Evolutionary conservation across 2,113 vertebrate species (phyloP).

Genomic region (Myxocyprinus asiaticus): DNA sequence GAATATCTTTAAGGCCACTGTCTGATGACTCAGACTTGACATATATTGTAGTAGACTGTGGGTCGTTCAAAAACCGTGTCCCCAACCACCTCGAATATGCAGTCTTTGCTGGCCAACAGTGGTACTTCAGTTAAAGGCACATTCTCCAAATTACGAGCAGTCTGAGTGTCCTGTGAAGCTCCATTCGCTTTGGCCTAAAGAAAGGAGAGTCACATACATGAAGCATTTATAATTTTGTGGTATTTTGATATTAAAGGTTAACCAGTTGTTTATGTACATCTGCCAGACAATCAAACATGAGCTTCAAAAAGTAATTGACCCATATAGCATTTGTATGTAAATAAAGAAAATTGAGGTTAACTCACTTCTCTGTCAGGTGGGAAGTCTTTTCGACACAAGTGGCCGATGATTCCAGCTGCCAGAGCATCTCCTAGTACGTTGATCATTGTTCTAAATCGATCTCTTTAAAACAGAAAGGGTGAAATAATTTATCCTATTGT

Average conservation of each 20-base stretch:
- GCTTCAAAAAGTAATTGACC: background rate
- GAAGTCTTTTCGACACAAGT: conserved; percentile 82
- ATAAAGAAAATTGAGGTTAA: background rate
- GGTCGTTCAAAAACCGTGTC: conserved; percentile 63
- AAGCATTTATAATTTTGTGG: no score
- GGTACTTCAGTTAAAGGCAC: conserved; percentile 70
- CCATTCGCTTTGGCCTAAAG: conserved; percentile 60
- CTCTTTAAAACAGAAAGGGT: conserved; percentile 62
- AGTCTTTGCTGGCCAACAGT: conserved; percentile 64
- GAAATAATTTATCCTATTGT: background rate
- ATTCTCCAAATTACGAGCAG: conserved; percentile 50
- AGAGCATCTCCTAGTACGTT: conserved; percentile 84
- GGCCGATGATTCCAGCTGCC: conserved; percentile 84
- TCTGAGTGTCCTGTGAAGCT: conserved; percentile 49
- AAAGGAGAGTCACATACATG: background rate
- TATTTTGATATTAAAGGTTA: no score
- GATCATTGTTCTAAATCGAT: conserved; percentile 84
- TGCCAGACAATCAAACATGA: no score
- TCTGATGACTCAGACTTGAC: conserved; percentile 73
- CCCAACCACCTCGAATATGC: conserved; percentile 64
- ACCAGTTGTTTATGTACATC: no score
- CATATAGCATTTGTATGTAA: background rate
- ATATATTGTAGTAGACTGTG: conserved; percentile 82
- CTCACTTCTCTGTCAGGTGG: conserved; percentile 69
- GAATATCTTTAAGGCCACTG: conserved; percentile 18